phyloP scores from a whole-genome alignment of 2,797 vertebrate genomes.

The Neosilurus hyrtlii region DNA sequence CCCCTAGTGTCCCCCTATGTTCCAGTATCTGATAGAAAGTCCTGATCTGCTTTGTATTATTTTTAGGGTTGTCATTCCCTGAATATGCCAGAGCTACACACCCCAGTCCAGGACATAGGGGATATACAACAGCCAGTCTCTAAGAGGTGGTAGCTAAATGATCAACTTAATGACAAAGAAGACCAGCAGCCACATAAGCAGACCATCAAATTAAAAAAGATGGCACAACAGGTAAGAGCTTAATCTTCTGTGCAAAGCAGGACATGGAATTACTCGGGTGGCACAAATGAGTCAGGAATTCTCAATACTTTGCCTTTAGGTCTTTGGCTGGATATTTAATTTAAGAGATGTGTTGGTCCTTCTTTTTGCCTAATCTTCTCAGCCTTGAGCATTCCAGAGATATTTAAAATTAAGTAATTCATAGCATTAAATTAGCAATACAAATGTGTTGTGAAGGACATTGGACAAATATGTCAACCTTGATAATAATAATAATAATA shows the following conservation, averaged over 20 bases:
- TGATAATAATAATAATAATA: neutral
- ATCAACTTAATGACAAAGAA: constrained; percentile 28
- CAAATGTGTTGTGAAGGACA: constrained; percentile 13
- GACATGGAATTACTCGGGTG: constrained; percentile 28
- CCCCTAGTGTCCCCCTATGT: neutral
- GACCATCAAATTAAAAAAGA: constrained; percentile 8
- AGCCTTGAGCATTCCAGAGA: neutral
- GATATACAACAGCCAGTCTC: constrained; percentile 36
- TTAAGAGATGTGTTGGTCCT: neutral
- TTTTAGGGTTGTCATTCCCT: constrained; percentile 63
- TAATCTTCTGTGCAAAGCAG: constrained; percentile 1
- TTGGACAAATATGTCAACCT: neutral
- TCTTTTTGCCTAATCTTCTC: constrained; percentile 5
- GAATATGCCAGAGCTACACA: constrained; percentile 37
- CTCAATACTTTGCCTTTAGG: constrained; percentile 11
- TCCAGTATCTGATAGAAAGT: constrained; percentile 27
- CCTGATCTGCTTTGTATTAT: constrained; percentile 59
- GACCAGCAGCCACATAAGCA: constrained; percentile 23
- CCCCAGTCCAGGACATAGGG: constrained; percentile 22
- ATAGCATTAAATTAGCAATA: constrained; percentile 4
- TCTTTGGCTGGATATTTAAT: constrained; percentile 15
- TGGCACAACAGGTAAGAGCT: constrained; percentile 23
- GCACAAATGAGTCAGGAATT: constrained; percentile 7
- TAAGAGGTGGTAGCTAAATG: constrained; percentile 15
- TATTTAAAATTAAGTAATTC: constrained; percentile 17